Conservation (phyloP, 2,888 invertebrate species). For the Tinea trinotella region DNA sequence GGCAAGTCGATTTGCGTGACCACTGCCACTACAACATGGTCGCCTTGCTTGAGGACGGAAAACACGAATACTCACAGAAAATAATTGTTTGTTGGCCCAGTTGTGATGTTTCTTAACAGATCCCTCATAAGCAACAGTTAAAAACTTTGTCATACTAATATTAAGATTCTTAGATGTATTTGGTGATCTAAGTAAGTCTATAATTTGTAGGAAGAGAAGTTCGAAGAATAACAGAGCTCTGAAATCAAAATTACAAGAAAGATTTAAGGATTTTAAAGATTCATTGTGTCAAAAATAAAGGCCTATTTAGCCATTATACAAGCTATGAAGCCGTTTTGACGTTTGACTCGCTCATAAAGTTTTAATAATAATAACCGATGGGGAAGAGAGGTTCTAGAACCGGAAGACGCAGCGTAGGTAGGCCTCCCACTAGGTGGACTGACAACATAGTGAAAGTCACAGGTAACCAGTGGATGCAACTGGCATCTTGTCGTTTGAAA, state of each 20-base stretch:
- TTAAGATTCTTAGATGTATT: constrained; percentile 47
- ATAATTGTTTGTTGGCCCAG: constrained; percentile 82
- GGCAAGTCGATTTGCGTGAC: no score
- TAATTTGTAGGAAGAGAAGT: constrained; percentile 69
- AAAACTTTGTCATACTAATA: constrained; percentile 74
- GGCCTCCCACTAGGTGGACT: no score
- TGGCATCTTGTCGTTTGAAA: no score
- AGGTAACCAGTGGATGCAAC: no score
- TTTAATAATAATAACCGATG: no score
- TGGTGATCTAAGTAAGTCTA: constrained; percentile 57
- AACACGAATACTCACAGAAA: constrained; percentile 74
- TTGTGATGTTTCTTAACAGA: constrained; percentile 82
- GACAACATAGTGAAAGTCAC: no score
- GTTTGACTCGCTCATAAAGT: no score
- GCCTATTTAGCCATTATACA: neutral
- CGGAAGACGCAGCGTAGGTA: no score
- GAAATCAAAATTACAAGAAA: constrained; percentile 28
- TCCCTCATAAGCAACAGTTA: constrained; percentile 78
- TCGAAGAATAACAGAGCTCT: constrained; percentile 77
- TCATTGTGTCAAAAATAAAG: neutral
- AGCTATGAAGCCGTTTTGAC: no score
- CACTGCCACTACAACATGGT: no score
- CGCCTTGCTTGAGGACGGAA: no score
- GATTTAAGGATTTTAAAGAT: neutral
- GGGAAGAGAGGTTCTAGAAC: no score